These are phyloP conservation scores for Triplophysa yarkandensis DNA, from an alignment of 2,797 vertebrate species.

Conservation along the genomic window DNA sequence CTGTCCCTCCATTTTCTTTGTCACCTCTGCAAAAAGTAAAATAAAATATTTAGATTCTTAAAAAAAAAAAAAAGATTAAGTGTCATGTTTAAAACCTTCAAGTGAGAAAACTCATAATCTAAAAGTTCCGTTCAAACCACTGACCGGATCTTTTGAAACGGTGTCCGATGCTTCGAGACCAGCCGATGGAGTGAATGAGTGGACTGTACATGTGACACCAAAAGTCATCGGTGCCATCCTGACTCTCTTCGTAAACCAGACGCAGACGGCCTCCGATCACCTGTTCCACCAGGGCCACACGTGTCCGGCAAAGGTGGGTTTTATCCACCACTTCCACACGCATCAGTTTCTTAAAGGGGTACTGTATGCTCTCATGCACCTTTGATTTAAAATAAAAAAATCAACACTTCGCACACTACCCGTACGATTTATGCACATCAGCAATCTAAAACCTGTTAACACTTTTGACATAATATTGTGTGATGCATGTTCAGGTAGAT, in stretches of 20 bases:
- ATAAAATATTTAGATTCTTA: constrained; percentile 12
- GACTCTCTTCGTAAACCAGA: constrained; percentile 93
- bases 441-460: neutral
- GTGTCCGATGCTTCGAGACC: constrained; percentile 97
- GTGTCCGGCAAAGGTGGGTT: constrained; percentile 93
- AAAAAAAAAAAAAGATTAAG: neutral
- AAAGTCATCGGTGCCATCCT: constrained; percentile 94
- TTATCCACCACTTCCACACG: constrained; percentile 98
- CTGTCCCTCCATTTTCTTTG: constrained; percentile 93
- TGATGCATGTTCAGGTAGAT: neutral
- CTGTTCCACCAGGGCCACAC: constrained; percentile 92
- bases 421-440: too few species aligned
- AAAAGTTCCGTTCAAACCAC: constrained; percentile 51
- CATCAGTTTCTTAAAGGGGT: constrained; percentile 96
- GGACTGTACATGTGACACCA: constrained; percentile 99
- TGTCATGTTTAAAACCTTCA: neutral
- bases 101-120: neutral
- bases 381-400: constrained; percentile 67
- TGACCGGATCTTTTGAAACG: constrained; percentile 96
- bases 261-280: constrained; percentile 92
- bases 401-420: too few species aligned
- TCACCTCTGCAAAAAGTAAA: constrained; percentile 78
- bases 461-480: neutral
- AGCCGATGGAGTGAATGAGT: constrained; percentile 93
- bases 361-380: constrained; percentile 95